Percentiles rank a stretch among this genome's conserved stretches.
Evolutionary conservation across 2,888 invertebrate genomes (phyloP).

Genomic region (Nesidiocoris tenuis): DNA sequence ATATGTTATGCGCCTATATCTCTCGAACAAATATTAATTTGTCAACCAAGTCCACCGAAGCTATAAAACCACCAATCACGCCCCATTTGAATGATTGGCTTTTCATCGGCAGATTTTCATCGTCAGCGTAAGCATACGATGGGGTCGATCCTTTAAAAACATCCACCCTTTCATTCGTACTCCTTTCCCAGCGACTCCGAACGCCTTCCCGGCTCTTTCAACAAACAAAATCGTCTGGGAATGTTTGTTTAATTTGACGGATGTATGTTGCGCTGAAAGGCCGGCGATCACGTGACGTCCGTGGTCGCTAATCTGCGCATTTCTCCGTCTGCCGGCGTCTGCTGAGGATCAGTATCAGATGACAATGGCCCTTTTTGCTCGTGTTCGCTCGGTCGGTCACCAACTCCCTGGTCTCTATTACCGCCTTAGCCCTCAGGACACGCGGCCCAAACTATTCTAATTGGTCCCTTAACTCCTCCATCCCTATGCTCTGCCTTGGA

Average conservation of each 20-base stretch:
- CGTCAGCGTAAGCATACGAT: too few relatives aligned
- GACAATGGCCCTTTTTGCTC: conserved; percentile 18
- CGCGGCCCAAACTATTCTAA: conserved; percentile 28
- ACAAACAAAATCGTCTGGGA: conserved; percentile 26
- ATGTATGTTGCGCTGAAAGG: not conserved
- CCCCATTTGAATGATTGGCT: too few relatives aligned
- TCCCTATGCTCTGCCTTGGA: not conserved
- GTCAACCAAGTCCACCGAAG: too few relatives aligned
- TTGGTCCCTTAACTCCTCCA: conserved; percentile 22
- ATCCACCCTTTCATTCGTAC: too few relatives aligned
- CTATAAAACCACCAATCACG: too few relatives aligned
- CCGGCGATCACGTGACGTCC: conserved; percentile 1
- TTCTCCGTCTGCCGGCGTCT: conserved; percentile 2
- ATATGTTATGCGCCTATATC: too few relatives aligned
- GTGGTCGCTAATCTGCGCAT: conserved; percentile 24
- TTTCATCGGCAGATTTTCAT: too few relatives aligned
- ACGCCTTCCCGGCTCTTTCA: not conserved
- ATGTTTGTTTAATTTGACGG: conserved; percentile 35
- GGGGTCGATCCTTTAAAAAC: too few relatives aligned
- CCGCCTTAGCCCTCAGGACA: conserved; percentile 18
- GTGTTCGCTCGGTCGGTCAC: not conserved
- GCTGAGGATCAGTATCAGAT: conserved; percentile 25
- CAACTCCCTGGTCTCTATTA: conserved; percentile 10
- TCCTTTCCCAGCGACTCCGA: not conserved
- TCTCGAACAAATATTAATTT: too few relatives aligned